Evolutionary conservation across 2,888 invertebrate genomes (phyloP).

Genomic region (Sinelater perroti): DNA sequence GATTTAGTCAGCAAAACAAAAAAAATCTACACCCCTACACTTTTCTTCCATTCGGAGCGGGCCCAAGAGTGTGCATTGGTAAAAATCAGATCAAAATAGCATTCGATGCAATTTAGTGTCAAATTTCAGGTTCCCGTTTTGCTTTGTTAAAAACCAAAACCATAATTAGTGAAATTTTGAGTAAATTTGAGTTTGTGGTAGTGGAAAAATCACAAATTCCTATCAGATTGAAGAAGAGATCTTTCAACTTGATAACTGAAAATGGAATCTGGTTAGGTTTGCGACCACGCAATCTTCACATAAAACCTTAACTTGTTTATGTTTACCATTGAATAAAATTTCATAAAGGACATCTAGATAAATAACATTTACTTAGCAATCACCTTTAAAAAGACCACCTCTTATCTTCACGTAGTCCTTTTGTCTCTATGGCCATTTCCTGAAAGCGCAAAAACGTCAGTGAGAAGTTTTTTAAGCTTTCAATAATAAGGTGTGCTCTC

Average conservation of each 20-base stretch:
- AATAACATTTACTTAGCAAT: no score
- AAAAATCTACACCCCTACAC: slow-evolving; percentile 61
- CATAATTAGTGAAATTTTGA: slow-evolving; percentile 54
- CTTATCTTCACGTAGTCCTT: no score
- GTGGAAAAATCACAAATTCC: slow-evolving; percentile 59
- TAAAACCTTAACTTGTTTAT: no score
- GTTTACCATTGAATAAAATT: no score
- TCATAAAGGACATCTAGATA: no score
- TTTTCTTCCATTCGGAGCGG: slow-evolving; percentile 64
- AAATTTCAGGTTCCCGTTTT: slow-evolving; percentile 51
- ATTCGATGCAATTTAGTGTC: background rate
- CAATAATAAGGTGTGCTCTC: no score
- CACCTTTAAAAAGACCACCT: no score
- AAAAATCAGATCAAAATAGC: no score
- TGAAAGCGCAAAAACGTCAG: no score
- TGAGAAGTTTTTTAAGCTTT: no score
- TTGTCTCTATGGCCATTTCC: no score
- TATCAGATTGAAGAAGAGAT: slow-evolving; percentile 41
- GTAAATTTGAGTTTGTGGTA: slow-evolving; percentile 57
- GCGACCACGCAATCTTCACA: no score
- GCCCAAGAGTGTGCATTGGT: slow-evolving; percentile 57
- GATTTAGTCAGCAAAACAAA: slow-evolving; percentile 65
- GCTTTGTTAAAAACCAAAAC: slow-evolving; percentile 61
- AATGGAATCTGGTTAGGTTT: slow-evolving; percentile 13
- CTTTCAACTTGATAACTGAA: background rate